Evolutionary conservation across 2,113 vertebrate genomes (phyloP).

Genomic region (Atlantisia rogersi): DNA sequence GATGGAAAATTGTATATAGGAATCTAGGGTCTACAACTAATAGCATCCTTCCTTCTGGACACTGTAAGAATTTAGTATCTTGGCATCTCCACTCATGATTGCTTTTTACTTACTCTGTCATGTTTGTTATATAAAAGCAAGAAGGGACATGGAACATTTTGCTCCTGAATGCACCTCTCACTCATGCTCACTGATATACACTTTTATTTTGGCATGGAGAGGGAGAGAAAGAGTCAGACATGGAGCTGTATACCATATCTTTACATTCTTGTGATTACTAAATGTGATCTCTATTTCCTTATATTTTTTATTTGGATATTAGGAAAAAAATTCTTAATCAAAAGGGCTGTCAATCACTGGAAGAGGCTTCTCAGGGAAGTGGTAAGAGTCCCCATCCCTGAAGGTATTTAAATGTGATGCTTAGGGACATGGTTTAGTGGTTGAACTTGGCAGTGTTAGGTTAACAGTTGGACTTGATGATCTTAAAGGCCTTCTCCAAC

Average conservation of each 20-base stretch:
- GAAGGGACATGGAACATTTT: background rate
- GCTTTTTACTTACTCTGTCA: background rate
- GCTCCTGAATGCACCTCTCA: background rate
- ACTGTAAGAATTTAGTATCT: background rate
- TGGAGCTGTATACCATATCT: background rate
- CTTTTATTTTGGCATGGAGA: background rate
- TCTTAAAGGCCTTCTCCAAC: background rate
- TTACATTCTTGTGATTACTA: background rate
- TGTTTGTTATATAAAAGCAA: background rate
- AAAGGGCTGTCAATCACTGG: background rate
- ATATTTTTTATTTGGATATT: background rate
- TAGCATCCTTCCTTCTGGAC: background rate
- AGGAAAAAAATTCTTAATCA: background rate
- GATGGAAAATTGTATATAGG: background rate
- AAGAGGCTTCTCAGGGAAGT: background rate
- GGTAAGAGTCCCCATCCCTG: too few relatives aligned
- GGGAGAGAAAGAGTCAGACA: background rate
- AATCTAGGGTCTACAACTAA: background rate
- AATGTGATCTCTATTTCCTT: background rate
- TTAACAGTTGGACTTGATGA: background rate
- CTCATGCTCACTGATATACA: background rate
- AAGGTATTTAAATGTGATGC: background rate
- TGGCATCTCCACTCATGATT: background rate
- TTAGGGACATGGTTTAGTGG: background rate
- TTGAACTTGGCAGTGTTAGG: too few relatives aligned